Conservation (phyloP, 2,113 vertebrate genomes). For the Genyomyrus donnyi region DNA sequence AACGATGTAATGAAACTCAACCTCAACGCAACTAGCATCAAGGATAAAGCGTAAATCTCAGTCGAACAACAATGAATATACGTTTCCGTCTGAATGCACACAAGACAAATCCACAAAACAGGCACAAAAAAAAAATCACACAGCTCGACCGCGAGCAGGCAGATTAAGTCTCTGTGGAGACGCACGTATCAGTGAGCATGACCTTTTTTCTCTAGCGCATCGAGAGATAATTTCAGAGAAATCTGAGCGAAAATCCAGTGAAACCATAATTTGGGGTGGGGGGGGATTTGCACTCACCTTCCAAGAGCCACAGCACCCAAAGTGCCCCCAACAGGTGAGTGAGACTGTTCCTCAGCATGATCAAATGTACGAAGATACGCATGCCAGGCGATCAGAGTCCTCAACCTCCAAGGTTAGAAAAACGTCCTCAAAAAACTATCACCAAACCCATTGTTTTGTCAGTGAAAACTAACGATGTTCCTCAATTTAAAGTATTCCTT, state of each 20-base stretch:
- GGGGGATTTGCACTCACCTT: slow-evolving; percentile 53
- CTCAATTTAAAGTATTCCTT: not conserved
- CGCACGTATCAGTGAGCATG: not conserved
- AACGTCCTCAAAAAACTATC: slow-evolving; percentile 25
- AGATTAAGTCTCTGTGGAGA: not conserved
- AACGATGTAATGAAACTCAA: not conserved
- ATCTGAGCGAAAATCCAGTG: not conserved
- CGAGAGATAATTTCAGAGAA: not conserved
- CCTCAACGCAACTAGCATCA: not conserved
- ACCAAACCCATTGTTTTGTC: slow-evolving; percentile 41
- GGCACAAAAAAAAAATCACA: not conserved
- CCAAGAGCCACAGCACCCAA: slow-evolving; percentile 51
- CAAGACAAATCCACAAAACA: not conserved
- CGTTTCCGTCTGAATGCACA: not conserved
- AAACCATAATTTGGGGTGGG: not conserved
- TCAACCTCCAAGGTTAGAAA: slow-evolving; percentile 28
- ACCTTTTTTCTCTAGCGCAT: not conserved
- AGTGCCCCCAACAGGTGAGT: slow-evolving; percentile 53
- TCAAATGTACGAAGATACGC: slow-evolving; percentile 25
- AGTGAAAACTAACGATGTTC: slow-evolving; percentile 6
- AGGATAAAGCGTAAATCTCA: not conserved
- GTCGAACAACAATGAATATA: not conserved
- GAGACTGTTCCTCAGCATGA: slow-evolving; percentile 49
- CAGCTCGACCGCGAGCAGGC: not conserved
- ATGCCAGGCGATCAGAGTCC: not conserved